Base-by-base conservation (phyloP, 2,888 invertebrate species). In the Pachydiplax longipennis region DNA sequence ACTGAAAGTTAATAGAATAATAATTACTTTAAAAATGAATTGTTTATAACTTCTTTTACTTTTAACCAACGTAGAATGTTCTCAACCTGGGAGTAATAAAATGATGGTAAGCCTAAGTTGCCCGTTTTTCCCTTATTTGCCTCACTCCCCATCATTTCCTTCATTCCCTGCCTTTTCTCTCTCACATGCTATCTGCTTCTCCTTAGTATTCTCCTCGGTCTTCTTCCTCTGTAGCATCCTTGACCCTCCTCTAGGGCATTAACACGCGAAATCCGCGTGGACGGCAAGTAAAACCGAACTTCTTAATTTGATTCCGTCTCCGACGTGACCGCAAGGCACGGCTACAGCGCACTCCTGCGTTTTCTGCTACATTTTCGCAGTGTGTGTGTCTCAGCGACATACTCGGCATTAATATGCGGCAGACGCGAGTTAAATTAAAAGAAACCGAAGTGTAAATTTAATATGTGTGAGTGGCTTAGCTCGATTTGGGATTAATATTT, bases 371-470 rank as follows among this genome's bases (percentile, higher is more conserved):
- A 13, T 73, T 31, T 25, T 31, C 31, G 12, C 31, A 12, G 25
- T 4, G 12, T 73, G 73, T 65, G 25, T 73, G 10, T 73, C 12
- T 31, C 65, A 25, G 15, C 31, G 83, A 44, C 58, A 58, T 31
- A 83, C 83, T 83, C 61, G 58, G 18, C 58, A 83, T 83, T 61
- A 83, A 58, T 83, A 83, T 58, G 83, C 31, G 58, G 25, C 44
- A 8, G 8, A 44, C 44, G 44, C 44, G 44, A 35, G 83, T 80
- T 80, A 58, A 61, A 87, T 87, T 58, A 61, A 87, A 73, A 31
- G 73, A 31, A 31, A 1, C 73, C 25, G 73, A 73, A 31, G 73
- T 13, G 25, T 73, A 25, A 73, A 73, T 73, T 25, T 31, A 73
- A 73, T 73, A 31, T 12, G 4, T 53, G 25, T n/a, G 25, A 10